Evolutionary conservation across 1,140 invertebrate species (phyloP).

Genomic region (Drosophila novamexicana): DNA sequence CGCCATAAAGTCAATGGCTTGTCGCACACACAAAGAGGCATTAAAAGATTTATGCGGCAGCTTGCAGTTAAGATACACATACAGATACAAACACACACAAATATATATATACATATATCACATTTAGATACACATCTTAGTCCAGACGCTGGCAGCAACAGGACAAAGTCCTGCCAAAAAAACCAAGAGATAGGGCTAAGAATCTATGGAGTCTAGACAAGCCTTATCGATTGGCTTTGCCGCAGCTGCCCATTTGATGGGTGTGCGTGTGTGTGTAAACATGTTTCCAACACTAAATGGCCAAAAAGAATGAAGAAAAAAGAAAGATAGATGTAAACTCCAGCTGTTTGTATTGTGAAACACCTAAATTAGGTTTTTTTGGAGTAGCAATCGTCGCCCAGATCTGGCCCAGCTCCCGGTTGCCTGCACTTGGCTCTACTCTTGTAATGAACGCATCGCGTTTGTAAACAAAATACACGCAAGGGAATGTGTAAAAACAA

Average conservation of each 20-base stretch:
- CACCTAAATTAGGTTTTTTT: slow-evolving; percentile 12
- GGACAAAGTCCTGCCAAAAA: slow-evolving; percentile 11
- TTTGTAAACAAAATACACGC: slow-evolving; percentile 55
- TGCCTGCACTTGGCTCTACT: background rate
- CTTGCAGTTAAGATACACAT: slow-evolving; percentile 34
- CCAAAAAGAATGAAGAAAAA: background rate
- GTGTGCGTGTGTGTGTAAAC: background rate
- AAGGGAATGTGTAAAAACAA: slow-evolving; percentile 73
- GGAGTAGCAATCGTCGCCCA: background rate
- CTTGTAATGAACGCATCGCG: slow-evolving; percentile 24
- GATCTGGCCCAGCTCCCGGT: background rate
- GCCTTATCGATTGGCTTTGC: slow-evolving; percentile 2
- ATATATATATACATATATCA: background rate
- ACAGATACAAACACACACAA: background rate
- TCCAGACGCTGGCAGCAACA: background rate
- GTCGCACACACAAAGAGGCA: background rate
- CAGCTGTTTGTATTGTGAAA: slow-evolving; percentile 38
- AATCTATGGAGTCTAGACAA: slow-evolving; percentile 8
- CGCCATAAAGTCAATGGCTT: slow-evolving; percentile 34
- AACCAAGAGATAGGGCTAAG: too few relatives aligned
- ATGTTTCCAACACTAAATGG: slow-evolving; percentile 26
- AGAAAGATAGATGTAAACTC: background rate
- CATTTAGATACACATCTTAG: background rate
- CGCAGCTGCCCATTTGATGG: background rate
- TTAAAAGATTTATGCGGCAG: slow-evolving; percentile 40